Base-by-base conservation (phyloP, 2,888 invertebrate genomes). In the Herminia tarsipennalis region DNA sequence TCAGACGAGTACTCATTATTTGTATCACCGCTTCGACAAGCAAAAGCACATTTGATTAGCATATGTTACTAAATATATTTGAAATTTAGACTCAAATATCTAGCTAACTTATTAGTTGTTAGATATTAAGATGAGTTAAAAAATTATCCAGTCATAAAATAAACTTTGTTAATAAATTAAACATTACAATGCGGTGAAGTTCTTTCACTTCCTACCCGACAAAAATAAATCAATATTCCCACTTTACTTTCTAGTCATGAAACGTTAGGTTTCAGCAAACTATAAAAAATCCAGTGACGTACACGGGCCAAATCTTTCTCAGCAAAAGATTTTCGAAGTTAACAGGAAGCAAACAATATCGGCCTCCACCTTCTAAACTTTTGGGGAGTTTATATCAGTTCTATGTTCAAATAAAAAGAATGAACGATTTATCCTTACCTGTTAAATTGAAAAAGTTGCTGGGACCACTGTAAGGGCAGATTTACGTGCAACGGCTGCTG, bases 381-480 rank as follows among this genome's bases (percentile, higher is more conserved):
- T 78, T 73, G 66, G 67, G 76, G 80, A 87, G 84, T 87, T 86
- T 88, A 86, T 88, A 86, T 87, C 82, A 86, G 85, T 86, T 88
- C 86, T 83, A 84, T 87, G 88, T 86, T 85, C 85, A 86, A 88
- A 88, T 90, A 89, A 88, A 88, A 88, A 89, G 88, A 88, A 86
- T 86, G 83, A 87, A 88, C 87, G 88, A 88, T 90, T 90, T 91
- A 89, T 90, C 85, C 88, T 85, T 87, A 89, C 88, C 88, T 88
- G 89, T 91, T 89, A 89, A 91, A 91, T 91, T 90, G 90, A 91
- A 91, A 91, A 91, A 91, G 90, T 90, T 91, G 73, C 83, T 65
- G 79, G 81, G 83, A 87, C 88, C 81, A 88, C 78, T 84, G 83
- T 83, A 78, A 85, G 86, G 86, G 84, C 82, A 88, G 86, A 88